Percentiles rank a stretch among this genome's conserved stretches.
phyloP scores from a whole-genome alignment of 2,113 vertebrate species.

The Enhydra lutris region DNA sequence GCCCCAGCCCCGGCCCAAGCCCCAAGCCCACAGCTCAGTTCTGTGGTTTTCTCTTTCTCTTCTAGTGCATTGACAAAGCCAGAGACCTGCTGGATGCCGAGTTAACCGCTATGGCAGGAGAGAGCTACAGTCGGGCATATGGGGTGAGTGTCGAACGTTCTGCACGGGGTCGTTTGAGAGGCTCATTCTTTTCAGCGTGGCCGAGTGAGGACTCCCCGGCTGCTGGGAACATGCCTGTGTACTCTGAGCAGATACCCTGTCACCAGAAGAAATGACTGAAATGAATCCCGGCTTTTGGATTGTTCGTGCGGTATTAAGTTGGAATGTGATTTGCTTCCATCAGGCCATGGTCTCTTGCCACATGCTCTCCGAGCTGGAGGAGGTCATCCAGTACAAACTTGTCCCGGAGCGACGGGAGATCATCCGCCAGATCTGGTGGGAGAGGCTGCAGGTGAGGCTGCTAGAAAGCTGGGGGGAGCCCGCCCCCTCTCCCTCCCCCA shows the following conservation, averaged over 20 bases:
- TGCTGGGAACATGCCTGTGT: not conserved
- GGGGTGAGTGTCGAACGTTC: conserved; percentile 85
- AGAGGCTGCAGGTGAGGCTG: conserved; percentile 93
- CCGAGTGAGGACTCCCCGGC: not conserved
- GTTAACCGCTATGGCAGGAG: conserved; percentile 97
- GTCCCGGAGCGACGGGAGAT: conserved; percentile 98
- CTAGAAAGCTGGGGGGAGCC: accelerated
- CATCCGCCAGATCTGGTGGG: conserved; percentile 99
- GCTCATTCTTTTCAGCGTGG: not conserved
- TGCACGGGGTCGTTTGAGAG: not conserved
- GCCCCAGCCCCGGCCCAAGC: too few relatives aligned
- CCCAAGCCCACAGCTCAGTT: not conserved
- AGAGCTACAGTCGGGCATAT: conserved; percentile 98
- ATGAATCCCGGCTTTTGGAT: conserved; percentile 24
- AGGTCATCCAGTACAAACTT: conserved; percentile 99
- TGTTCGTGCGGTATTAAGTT: conserved; percentile 63
- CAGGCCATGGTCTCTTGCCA: conserved; percentile 99
- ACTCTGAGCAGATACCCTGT: not conserved
- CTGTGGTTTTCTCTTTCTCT: not conserved
- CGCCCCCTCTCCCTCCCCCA: accelerated
- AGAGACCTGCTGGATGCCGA: conserved; percentile 97
- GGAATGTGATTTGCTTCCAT: conserved; percentile 79
- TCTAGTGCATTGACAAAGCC: conserved; percentile 98
- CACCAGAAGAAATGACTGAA: conserved; percentile 44
- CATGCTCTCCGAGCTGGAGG: conserved; percentile 98